Base-by-base conservation (phyloP, 2,888 invertebrate species). In the Drosophila bunnanda region DNA sequence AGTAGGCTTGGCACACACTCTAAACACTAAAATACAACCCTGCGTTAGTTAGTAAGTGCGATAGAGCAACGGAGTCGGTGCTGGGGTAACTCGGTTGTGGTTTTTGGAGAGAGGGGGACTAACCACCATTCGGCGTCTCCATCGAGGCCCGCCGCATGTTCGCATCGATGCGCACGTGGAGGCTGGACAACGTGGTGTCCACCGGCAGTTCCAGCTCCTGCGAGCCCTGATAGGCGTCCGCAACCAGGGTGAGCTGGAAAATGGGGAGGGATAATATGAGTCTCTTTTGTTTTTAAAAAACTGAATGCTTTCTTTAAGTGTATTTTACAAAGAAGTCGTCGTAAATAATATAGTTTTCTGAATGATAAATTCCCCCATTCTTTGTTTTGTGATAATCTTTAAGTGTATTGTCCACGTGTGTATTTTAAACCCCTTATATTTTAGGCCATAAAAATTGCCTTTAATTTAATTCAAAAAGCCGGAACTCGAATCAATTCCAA, bases 101-200 rank as follows among this genome's bases (percentile, higher is more conserved):
- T 32, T 50, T 50, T 50, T 32, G 20, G 20, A 85, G 28, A 44
- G 52, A 30, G 54, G n/a, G 53, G 15, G 70, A 86, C 93, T 93
- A 89, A 92, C 92, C 92, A 89, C 92, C 92, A 92, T 91, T 86
- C 91, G 93, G 92, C 90, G 93, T 90, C 77, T 90, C 87, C 91
- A 90, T 73, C 75, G 90, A 88, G 75, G 91, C 92, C 79, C 81
- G 80, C 74, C 91, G 82, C 90, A 92, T 90, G 30, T 90, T 83
- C 69, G 91, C 89, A 80, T 92, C 92, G 67, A 92, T 90, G 84
- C 91, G 91, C 4, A 92, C 90, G 78, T 92, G 91, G 61, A 92
- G 81, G 76, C 91, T 92, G 52, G 92, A 91, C 36, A 92, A 74
- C 46, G 92, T 92, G 28, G 92, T 91, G 71, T 92, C 92, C 56